Percentiles rank a stretch among this genome's conserved stretches.
Evolutionary conservation across 2,113 vertebrate genomes (phyloP).

Genomic region (Sinocyclocheilus maitianheensis): DNA sequence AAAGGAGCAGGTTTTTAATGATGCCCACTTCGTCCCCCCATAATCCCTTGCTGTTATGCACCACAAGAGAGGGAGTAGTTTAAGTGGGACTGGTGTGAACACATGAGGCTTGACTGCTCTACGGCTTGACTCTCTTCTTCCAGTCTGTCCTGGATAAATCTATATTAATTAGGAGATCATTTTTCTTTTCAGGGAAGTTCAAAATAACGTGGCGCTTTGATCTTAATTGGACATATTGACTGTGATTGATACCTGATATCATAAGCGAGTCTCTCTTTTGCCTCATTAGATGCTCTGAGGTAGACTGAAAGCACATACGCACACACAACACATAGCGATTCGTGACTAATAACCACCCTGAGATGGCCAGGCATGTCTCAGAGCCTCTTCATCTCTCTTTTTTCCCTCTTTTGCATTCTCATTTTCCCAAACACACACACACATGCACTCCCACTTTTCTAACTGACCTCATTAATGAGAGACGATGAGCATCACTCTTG

Average conservation of each 20-base stretch:
- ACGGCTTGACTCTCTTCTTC: constrained; percentile 38
- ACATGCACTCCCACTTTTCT: constrained; percentile 57
- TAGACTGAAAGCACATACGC: constrained; percentile 8
- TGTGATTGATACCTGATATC: constrained; percentile 78
- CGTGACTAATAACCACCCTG: constrained; percentile 49
- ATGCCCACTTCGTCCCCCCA: constrained; percentile 71
- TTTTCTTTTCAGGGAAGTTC: constrained; percentile 72
- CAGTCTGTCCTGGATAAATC: constrained; percentile 69
- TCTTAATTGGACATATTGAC: constrained; percentile 71
- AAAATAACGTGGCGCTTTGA: constrained; percentile 76
- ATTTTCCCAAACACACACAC: constrained; percentile 33
- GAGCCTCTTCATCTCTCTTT: constrained; percentile 70
- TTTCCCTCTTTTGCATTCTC: not conserved
- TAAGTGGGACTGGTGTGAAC: constrained; percentile 57
- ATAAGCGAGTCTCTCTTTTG: constrained; percentile 77
- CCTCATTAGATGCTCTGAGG: constrained; percentile 71
- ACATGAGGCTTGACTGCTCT: constrained; percentile 40
- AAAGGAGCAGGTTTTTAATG: constrained; percentile 76
- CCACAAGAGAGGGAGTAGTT: constrained; percentile 70
- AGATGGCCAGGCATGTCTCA: constrained; percentile 67
- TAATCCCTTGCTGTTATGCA: constrained; percentile 78
- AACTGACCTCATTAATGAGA: constrained; percentile 72
- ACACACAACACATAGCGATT: constrained; percentile 37
- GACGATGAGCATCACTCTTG: constrained; percentile 74
- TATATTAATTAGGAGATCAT: constrained; percentile 74